Evolutionary conservation across 2,888 invertebrate genomes (phyloP).

Genomic region (Cephus rjabovi): DNA sequence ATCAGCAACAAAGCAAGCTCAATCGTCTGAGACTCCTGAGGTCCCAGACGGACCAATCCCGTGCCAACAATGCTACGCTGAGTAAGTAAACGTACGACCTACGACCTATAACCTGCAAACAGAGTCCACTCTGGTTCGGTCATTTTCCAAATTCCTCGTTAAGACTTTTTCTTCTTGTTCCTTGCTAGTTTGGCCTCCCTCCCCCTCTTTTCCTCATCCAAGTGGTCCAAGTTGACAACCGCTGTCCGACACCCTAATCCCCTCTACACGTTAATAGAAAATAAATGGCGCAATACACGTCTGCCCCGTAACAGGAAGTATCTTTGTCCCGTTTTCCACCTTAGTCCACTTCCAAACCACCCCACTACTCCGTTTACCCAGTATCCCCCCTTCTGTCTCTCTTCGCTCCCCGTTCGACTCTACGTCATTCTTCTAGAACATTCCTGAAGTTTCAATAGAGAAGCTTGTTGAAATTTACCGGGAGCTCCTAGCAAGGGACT

Average conservation of each 20-base stretch:
- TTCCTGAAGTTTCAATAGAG: conserved; percentile 14
- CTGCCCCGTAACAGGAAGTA: too few relatives aligned
- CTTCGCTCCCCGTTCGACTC: not conserved
- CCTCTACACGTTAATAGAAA: not conserved
- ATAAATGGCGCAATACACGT: not conserved
- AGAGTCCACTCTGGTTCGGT: too few relatives aligned
- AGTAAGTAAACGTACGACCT: conserved; percentile 75
- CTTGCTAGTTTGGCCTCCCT: not conserved
- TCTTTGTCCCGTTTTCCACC: too few relatives aligned
- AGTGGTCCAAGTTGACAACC: not conserved
- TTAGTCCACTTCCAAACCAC: too few relatives aligned
- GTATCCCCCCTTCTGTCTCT: conserved; percentile 2
- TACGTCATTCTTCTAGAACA: too few relatives aligned
- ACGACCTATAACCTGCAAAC: too few relatives aligned
- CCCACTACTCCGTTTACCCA: not conserved
- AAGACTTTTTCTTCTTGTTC: too few relatives aligned
- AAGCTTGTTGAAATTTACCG: conserved; percentile 23
- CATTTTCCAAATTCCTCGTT: too few relatives aligned
- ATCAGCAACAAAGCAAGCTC: conserved; percentile 94
- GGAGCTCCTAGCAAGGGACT: conserved; percentile 7
- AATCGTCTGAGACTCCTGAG: conserved; percentile 90
- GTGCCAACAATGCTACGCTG: conserved; percentile 89
- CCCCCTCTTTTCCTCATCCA: not conserved
- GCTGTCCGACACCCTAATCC: not conserved
- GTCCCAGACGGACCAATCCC: conserved; percentile 94